Evolutionary conservation across 2,113 vertebrate genomes (phyloP), one percentile per base, ranked within the genome.

Genomic region (Psammodynastes pulverulentus): DNA sequence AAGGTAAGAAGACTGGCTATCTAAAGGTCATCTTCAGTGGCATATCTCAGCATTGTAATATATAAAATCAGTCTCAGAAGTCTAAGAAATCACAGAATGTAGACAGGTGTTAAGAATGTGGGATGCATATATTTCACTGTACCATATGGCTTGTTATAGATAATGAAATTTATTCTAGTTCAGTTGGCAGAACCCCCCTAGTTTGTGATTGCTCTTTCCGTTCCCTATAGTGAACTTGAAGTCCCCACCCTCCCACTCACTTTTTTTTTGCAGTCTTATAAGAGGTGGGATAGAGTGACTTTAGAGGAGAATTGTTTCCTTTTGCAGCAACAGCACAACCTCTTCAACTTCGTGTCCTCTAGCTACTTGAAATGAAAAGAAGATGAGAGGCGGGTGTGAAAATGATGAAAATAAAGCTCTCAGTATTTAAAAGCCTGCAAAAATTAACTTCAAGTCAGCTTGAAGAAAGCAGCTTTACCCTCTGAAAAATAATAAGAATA

Each of bases 401-500:
- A 48, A n/a, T 86, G 9, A 94, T 52, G 72, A 29, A 90, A 93
- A 95, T 53, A 92, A 89, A 95, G 51, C 23, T 87, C 58, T 49
- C 0, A 0, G 0, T 4, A 92, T 26, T 62, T 49, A 94, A 92
- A 92, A 79, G 86, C 52, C 54, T 89, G 17, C 45, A 56, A 95
- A 96, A 94, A 92, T 13, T 72, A 79, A 92, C 29, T 91, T 93
- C 0, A 90, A 89, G n/a, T 9, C 1, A 91, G 88, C 91, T 92
- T 62, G 92, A 8, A 85, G 53, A 58, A 34, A 90, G n/a, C 23
- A 53, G 90, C 52, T 46, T 89, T 88, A 84, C 34, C 48, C 24
- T 90, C 29, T 87, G 39, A 24, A 95, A 89, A 85, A 93, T 84
- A 12, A 10, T 85, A 93, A 84, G 62, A 89, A 67, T 86, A 24